phyloP scores from a whole-genome alignment of 1,140 invertebrate species.

The Hormaphis cornu region DNA sequence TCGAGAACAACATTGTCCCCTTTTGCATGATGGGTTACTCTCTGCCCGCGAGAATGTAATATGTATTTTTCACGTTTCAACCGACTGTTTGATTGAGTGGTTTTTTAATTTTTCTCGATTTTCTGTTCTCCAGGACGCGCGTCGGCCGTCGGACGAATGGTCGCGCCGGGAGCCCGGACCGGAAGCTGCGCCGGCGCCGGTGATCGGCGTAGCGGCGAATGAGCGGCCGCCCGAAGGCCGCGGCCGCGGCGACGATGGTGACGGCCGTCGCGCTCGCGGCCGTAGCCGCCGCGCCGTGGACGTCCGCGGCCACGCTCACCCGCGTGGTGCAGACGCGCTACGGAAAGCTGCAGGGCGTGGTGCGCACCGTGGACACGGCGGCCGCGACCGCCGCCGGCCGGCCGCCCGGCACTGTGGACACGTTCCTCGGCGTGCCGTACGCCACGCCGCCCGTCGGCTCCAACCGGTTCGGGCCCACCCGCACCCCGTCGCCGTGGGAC shows the following conservation, averaged over 20 bases:
- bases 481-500: conserved; percentile 79
- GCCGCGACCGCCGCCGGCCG: conserved; percentile 51
- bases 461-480: conserved; percentile 77
- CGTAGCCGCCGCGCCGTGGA: background rate
- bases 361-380: conserved; percentile 56
- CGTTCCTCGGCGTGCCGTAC: conserved; percentile 89
- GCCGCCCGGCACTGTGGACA: conserved; percentile 62
- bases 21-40: no score
- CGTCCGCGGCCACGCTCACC: conserved; percentile 41
- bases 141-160: no score
- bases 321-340: conserved; percentile 71
- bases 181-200: background rate
- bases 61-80: no score
- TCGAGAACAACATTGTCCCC: no score
- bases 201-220: background rate
- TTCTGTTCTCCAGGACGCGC: no score
- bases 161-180: no score
- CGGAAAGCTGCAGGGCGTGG: conserved; percentile 68
- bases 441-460: conserved; percentile 80
- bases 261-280: background rate
- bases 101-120: no score
- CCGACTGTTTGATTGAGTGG: no score
- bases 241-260: background rate
- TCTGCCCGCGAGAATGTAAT: no score
- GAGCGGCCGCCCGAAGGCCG: background rate